Conservation (phyloP, 2,797 vertebrate species). For the Acrossocheilus wenchowensis region DNA sequence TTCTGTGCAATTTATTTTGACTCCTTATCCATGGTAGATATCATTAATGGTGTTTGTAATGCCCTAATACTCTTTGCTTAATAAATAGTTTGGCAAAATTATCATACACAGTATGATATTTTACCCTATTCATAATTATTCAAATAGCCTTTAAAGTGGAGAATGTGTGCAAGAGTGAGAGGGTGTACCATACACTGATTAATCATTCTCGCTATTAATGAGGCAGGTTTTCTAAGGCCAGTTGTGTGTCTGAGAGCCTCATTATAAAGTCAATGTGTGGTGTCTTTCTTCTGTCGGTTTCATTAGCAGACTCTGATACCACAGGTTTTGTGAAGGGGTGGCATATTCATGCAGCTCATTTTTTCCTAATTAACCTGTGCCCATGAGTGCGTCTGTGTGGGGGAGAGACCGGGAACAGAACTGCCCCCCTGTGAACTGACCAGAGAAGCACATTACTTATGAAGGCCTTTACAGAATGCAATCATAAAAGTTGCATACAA, state of each 20-base stretch:
- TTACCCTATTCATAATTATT: background rate
- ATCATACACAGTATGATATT: background rate
- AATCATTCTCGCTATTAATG: slow-evolving; percentile 51
- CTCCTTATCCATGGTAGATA: background rate
- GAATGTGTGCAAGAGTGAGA: background rate
- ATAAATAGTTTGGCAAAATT: background rate
- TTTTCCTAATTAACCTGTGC: slow-evolving; percentile 38
- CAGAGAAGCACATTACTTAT: slow-evolving; percentile 4
- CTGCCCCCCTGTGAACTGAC: slow-evolving; percentile 6
- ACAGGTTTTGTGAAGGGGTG: background rate
- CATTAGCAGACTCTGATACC: slow-evolving; percentile 20
- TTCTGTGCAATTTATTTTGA: too few species aligned
- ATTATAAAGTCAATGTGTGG: slow-evolving; percentile 25
- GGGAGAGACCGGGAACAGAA: background rate
- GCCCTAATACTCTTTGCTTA: background rate
- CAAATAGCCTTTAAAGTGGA: background rate
- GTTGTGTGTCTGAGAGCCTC: slow-evolving; percentile 34
- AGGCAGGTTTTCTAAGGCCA: slow-evolving; percentile 64
- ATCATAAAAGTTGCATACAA: background rate
- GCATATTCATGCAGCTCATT: slow-evolving; percentile 9
- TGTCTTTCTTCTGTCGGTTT: slow-evolving; percentile 19
- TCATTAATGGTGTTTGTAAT: background rate
- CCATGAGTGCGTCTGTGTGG: background rate
- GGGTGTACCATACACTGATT: slow-evolving; percentile 23
- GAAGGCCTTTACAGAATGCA: background rate